phyloP scores from a whole-genome alignment of 1,140 invertebrate species.

The Ceratosolen solmsi region DNA sequence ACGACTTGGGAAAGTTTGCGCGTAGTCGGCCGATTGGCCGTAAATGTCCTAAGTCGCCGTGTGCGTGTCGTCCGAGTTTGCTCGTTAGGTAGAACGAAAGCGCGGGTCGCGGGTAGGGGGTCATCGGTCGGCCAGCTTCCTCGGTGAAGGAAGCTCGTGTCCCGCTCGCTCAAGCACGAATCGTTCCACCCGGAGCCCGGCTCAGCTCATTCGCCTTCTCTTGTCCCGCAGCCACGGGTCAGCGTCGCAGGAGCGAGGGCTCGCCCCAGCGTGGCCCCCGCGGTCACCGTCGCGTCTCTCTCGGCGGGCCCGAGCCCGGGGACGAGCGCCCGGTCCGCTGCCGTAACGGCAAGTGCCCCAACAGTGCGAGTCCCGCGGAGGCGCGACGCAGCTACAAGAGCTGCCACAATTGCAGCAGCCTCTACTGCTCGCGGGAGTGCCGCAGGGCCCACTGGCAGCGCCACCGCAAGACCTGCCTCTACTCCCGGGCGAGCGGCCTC shows the following conservation, averaged over 20 bases:
- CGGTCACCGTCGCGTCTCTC: slow-evolving; percentile 69
- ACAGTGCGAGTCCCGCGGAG: slow-evolving; percentile 78
- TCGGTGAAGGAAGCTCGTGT: too few species aligned
- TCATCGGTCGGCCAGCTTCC: too few species aligned
- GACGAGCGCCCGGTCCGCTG: slow-evolving; percentile 78
- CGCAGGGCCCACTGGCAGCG: slow-evolving; percentile 91
- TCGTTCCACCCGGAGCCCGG: neutral
- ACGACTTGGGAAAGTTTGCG: too few species aligned
- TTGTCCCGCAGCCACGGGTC: neutral
- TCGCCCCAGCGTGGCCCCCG: slow-evolving; percentile 19
- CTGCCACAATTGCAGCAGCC: slow-evolving; percentile 94
- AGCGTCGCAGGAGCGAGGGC: slow-evolving; percentile 54
- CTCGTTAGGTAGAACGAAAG: too few species aligned
- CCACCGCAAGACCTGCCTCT: slow-evolving; percentile 91
- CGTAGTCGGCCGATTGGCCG: too few species aligned
- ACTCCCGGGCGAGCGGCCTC: slow-evolving; percentile 88
- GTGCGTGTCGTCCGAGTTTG: too few species aligned
- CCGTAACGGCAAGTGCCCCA: slow-evolving; percentile 83
- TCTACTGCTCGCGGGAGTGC: slow-evolving; percentile 89
- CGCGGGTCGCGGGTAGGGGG: too few species aligned
- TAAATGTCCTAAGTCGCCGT: too few species aligned
- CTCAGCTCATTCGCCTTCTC: slow-evolving; percentile 24
- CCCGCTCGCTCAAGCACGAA: neutral
- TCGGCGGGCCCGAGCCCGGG: slow-evolving; percentile 58
- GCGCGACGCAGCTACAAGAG: slow-evolving; percentile 85